A percentile compares a stretch with the other conserved stretches of the same genome.
Conservation (phyloP, 1,140 invertebrate species). For the Delia radicum region DNA sequence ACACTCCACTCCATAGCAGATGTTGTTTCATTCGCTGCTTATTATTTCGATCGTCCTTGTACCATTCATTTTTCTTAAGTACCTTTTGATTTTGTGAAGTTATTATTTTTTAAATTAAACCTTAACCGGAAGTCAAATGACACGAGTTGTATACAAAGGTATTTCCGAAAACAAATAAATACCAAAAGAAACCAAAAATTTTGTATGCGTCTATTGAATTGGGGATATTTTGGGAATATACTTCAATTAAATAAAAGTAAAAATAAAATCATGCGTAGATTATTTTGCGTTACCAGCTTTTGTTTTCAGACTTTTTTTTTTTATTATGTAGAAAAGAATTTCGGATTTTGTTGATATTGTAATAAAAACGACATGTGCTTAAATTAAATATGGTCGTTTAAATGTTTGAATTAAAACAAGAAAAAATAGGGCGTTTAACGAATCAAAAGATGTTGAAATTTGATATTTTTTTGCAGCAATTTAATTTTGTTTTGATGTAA, state of each 20-base stretch:
- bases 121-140: conserved; percentile 29
- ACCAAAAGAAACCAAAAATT: neutral
- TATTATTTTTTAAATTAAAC: neutral
- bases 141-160: too few relatives aligned
- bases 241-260: neutral
- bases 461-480: conserved; percentile 21
- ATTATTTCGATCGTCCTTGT: neutral
- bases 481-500: too few relatives aligned
- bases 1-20: neutral
- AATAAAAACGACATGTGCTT: neutral
- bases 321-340: neutral
- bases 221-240: too few relatives aligned
- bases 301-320: conserved; percentile 3
- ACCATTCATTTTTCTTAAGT: neutral
- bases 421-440: neutral
- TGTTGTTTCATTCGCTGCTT: neutral
- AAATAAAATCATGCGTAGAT: conserved; percentile 6
- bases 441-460: conserved; percentile 10
- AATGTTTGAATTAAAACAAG: neutral
- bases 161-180: neutral
- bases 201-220: too few relatives aligned
- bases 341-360: conserved; percentile 17
- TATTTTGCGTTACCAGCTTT: conserved; percentile 19
- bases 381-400: neutral
- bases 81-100: neutral